Evolutionary conservation across 2,888 invertebrate species (phyloP).

Genomic region (Carabus problematicus): DNA sequence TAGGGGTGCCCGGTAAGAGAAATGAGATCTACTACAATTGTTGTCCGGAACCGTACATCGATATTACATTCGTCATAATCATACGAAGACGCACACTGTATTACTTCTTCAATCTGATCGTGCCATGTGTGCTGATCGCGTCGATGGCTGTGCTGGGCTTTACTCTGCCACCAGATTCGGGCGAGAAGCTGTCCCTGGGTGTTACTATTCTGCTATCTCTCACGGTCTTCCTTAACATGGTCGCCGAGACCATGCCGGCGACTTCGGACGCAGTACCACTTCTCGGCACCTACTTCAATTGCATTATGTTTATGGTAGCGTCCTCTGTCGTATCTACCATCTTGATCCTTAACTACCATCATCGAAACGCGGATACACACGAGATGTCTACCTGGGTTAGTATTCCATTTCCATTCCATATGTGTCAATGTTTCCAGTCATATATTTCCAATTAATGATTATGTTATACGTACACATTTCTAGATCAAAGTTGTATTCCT

Average conservation of each 20-base stretch:
- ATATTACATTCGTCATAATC: constrained; percentile 96
- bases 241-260: constrained; percentile 98
- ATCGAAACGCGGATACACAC: constrained; percentile 95
- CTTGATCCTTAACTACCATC: constrained; percentile 97
- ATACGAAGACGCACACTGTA: constrained; percentile 96
- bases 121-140: constrained; percentile 98
- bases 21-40: constrained; percentile 96
- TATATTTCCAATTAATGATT: constrained; percentile 1
- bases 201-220: constrained; percentile 96
- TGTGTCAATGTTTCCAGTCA: neutral
- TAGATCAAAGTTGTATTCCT: constrained; percentile 92
- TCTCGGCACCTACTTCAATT: constrained; percentile 96
- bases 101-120: constrained; percentile 99
- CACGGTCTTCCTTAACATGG: constrained; percentile 98
- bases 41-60: constrained; percentile 97
- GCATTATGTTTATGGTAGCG: constrained; percentile 99
- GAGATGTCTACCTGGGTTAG: constrained; percentile 96
- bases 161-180: constrained; percentile 98
- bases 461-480: constrained; percentile 44
- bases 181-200: constrained; percentile 97
- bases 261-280: constrained; percentile 93
- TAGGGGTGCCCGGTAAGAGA: constrained; percentile 91
- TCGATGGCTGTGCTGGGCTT: constrained; percentile 98
- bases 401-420: neutral
- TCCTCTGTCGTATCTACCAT: constrained; percentile 98